Percentiles rank a stretch among this genome's conserved stretches.
phyloP scores from a whole-genome alignment of 2,113 vertebrate genomes.

The Formicarius rufipectus region DNA sequence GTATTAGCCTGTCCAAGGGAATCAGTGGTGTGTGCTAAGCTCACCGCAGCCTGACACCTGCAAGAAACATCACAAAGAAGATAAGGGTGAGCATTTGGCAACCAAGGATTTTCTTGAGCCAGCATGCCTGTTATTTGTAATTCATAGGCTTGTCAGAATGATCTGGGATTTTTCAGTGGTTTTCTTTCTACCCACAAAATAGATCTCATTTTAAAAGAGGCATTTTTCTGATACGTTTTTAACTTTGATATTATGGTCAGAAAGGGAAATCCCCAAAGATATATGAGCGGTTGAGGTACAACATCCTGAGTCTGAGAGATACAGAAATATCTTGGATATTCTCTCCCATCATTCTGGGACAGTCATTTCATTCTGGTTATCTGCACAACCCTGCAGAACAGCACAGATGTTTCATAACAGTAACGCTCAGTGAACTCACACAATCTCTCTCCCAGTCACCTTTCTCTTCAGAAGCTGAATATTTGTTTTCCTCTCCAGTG shows the following conservation, averaged over 20 bases:
- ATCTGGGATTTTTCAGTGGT: constrained; percentile 73
- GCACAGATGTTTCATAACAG: not conserved
- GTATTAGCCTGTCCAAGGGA: constrained; percentile 23
- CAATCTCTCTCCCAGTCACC: constrained; percentile 6
- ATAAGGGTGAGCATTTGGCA: constrained; percentile 69
- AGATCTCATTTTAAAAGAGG: constrained; percentile 56
- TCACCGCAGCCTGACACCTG: not conserved
- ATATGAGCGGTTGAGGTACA: constrained; percentile 6
- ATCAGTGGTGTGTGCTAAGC: constrained; percentile 27
- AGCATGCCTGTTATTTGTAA: constrained; percentile 71
- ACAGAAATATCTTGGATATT: not conserved
- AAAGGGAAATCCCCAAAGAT: constrained; percentile 43
- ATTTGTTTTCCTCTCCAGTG: constrained; percentile 51
- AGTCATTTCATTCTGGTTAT: constrained; percentile 2
- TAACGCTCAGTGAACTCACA: not conserved
- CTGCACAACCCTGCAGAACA: constrained; percentile 9
- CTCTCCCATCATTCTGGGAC: not conserved
- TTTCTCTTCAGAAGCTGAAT: constrained; percentile 4
- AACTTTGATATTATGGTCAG: constrained; percentile 52
- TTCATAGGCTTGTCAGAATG: constrained; percentile 73
- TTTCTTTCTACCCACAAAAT: constrained; percentile 71
- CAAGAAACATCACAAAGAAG: constrained; percentile 46
- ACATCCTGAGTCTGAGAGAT: not conserved
- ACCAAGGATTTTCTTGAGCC: constrained; percentile 66
- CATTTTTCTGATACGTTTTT: constrained; percentile 61